Evolutionary conservation across 2,888 invertebrate genomes (phyloP), one percentile per base, ranked within the genome.

Genomic region (Tinea trinotella): DNA sequence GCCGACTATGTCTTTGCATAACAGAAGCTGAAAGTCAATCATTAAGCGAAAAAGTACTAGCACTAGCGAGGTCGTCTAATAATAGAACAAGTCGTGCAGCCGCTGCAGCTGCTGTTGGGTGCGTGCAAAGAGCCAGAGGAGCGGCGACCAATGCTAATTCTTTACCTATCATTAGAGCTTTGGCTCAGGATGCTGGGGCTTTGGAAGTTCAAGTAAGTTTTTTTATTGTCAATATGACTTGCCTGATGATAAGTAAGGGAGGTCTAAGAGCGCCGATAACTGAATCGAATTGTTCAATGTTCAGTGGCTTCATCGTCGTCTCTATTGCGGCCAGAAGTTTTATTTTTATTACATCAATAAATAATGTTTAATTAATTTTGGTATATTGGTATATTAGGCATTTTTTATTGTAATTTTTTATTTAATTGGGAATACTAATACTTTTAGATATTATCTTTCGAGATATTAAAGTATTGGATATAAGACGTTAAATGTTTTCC

Each of bases 71-170:
- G 0, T 67, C 76, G 0, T 66, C 65, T 4, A 68, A 64, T 35
- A 58, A 62, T 18, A 57, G 66, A 36, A 62, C 62, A 9, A 70
- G 62, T 6, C 66, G 81, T 5, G 81, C 74, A 5, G 83, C 77
- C 44, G 85, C 82, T 44, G 82, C 81, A 5, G 82, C 99, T 58
- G 97, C 98, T 0, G 88, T 98, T n/a, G 99, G 99, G 34, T 97
- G 97, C 64, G 89, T 99, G 49, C 98, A 98, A 83, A 89, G 97
- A 24, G 98, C 98, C 65, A 92, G 98, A 0, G 98, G 99, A 5
- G 96, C 98, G 3, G 96, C 98, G 1, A 96, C 97, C 1, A 96
- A 96, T 59, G 98, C 98, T 68, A 95, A 97, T 1, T 97, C 97
- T 71, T 94, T 99, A 62, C 97, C 97, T 35, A 97, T 99, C 69